Evolutionary conservation across 1,140 invertebrate genomes (phyloP), one percentile per base, ranked within the genome.

Genomic region (Caerostris extrusa): DNA sequence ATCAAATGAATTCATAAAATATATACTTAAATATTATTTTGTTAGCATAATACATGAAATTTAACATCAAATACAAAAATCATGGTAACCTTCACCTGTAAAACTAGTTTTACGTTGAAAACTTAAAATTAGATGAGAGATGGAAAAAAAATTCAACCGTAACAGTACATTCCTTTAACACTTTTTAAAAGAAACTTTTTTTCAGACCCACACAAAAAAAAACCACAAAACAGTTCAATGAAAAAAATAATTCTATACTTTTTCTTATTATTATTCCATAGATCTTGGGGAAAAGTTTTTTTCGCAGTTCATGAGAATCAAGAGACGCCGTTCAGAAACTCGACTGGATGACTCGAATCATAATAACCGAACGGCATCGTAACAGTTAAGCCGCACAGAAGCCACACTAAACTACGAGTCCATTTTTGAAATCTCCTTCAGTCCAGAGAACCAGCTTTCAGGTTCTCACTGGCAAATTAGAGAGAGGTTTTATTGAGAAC

Each of bases 401-500:
- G 17, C 14, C 8, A 7, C 14, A 3, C 55, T 58, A 58, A 57
- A 85, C 5, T 58, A 60, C 17, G 12, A 7, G 5, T 85, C 17
- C 57, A n/a, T 85, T 85, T 58, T 3, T 7, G 7, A 58, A 19
- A 58, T 85, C 82, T 57, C 6, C 56, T 58, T 19, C 17, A 4
- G 14, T 17, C 17, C 6, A 0, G n/a, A 12, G 34, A n/a, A n/a
- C 82, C 56, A 85, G 82, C 17, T 85, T 85, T 58, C 17, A 57
- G 3, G 8, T 61, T 91, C 90, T 55, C 89, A 58, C 19, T n/a
- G 77, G 90, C 5, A 34, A 91, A 91, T 91, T 91, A 81, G 71
- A 91, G 86, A 60, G 71, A 82, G n/a, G 69, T 91, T 91, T 91
- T 82, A 91, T 81, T 56, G 69, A 91, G 90, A 82, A 61, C 34